Base-by-base conservation (phyloP, 1,140 invertebrate species). In the Lasioglossum baleicum region DNA sequence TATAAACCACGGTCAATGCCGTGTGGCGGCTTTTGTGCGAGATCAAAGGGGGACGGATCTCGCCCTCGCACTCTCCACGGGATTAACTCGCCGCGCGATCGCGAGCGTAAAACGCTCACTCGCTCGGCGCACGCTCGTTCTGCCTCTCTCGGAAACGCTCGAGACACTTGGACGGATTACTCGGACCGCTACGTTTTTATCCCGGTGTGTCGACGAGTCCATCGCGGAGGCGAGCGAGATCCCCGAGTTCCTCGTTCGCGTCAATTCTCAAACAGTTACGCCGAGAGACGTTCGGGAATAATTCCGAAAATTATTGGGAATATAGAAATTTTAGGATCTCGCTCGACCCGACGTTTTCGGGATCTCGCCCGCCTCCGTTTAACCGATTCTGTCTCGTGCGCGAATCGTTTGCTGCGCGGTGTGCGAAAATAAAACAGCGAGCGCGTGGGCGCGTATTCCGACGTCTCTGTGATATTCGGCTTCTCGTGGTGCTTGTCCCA, bases 1-100 rank as follows among this genome's bases (percentile, higher is more conserved):
- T 92, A 92, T 92, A 92, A 92, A 91, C 91, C 91, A 92, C 90
- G 92, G 92, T 92, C 92, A 92, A 92, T 92, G 92, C 90, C 91
- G 91, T 91, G 91, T 91, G 87, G 92, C 91, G 89, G 90, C 90
- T 92, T 91, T 92, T 91, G 88, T 89, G 84, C 72, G 86, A 91
- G 88, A 92, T 92, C 91, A 92, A 92, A 92, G 91, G 88, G 83
- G 88, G 44, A 44, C 83, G 75, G 80, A 87, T 86, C 84, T 83
- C 70, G 72, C 80, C 83, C 83, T 85, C 83, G 84, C 84, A 86
- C 84, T 86, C 84, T 86, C 82, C 82, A 70, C 82, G 48, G 83
- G 83, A 84, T 85, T 84, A 85, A 78, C 75, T 74, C 51, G 58
- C 69, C 68, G 26, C 61, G 4, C 61, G 73, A 13, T 67, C 69